phyloP scores from a whole-genome alignment of 2,888 invertebrate species.

The Fissipunctia ypsillon region DNA sequence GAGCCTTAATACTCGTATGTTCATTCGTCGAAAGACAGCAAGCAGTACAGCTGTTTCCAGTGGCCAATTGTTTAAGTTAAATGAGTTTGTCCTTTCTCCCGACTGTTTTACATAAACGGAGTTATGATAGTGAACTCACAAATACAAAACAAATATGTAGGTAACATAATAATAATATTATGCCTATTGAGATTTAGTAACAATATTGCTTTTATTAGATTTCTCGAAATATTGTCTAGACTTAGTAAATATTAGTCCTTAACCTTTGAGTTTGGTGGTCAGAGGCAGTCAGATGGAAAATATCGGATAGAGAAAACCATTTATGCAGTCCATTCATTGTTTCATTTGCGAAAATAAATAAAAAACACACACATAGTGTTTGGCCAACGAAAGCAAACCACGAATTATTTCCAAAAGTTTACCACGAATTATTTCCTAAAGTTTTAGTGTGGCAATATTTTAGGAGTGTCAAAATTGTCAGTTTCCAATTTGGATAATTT shows the following conservation, averaged over 20 bases:
- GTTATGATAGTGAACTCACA: slow-evolving; percentile 22
- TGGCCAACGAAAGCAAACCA: no score
- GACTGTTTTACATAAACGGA: slow-evolving; percentile 33
- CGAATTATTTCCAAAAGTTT: no score
- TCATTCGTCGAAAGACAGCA: slow-evolving; percentile 23
- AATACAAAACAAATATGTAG: background rate
- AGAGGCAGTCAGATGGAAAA: background rate
- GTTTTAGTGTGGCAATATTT: no score
- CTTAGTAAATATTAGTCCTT: background rate
- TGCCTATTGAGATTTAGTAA: background rate
- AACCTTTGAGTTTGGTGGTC: slow-evolving; percentile 1
- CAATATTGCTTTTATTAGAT: background rate
- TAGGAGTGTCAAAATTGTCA: no score
- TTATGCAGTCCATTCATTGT: no score
- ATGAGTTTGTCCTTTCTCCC: slow-evolving; percentile 36
- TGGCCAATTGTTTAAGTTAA: slow-evolving; percentile 51
- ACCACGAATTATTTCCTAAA: no score
- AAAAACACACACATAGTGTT: no score
- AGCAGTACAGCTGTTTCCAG: slow-evolving; percentile 23
- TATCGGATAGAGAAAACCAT: background rate
- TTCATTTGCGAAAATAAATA: no score
- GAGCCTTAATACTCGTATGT: no score
- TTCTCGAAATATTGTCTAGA: slow-evolving; percentile 6
- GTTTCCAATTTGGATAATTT: no score
- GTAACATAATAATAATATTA: background rate